Evolutionary conservation across 2,888 invertebrate genomes (phyloP).

Genomic region (Zhuqinia jingwanae): DNA sequence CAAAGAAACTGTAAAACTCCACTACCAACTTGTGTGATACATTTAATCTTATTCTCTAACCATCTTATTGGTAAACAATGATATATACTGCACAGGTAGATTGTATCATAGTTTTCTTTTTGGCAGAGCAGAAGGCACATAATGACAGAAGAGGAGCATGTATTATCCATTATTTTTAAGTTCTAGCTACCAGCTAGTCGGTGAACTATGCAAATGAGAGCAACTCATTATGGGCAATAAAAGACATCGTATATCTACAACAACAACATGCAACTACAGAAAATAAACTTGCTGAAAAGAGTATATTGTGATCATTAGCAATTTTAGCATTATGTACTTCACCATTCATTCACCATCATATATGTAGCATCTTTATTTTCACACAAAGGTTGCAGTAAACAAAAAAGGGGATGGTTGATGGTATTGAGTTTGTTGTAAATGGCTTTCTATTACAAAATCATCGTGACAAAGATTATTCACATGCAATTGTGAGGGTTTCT

Average conservation of each 20-base stretch:
- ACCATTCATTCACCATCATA: too few relatives aligned
- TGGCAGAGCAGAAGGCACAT: background rate
- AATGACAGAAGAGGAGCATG: too few relatives aligned
- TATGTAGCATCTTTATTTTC: too few relatives aligned
- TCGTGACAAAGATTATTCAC: background rate
- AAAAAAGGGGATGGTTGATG: too few relatives aligned
- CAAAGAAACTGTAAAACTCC: background rate
- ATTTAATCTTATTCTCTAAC: too few relatives aligned
- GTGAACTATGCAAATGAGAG: conserved; percentile 36
- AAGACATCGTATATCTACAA: background rate
- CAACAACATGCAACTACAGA: too few relatives aligned
- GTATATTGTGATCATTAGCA: background rate
- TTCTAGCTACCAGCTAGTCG: too few relatives aligned
- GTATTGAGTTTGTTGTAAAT: background rate
- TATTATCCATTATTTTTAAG: too few relatives aligned
- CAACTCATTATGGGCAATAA: conserved; percentile 36
- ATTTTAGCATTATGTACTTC: background rate
- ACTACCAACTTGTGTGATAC: too few relatives aligned
- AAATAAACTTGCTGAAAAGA: background rate
- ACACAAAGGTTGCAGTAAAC: background rate
- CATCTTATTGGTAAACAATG: too few relatives aligned
- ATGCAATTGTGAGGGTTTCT: background rate
- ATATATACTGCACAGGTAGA: conserved; percentile 2
- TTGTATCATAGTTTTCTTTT: background rate
- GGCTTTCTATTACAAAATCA: background rate